Conservation (phyloP, 2,797 vertebrate genomes). For the Gallinago stenura region DNA sequence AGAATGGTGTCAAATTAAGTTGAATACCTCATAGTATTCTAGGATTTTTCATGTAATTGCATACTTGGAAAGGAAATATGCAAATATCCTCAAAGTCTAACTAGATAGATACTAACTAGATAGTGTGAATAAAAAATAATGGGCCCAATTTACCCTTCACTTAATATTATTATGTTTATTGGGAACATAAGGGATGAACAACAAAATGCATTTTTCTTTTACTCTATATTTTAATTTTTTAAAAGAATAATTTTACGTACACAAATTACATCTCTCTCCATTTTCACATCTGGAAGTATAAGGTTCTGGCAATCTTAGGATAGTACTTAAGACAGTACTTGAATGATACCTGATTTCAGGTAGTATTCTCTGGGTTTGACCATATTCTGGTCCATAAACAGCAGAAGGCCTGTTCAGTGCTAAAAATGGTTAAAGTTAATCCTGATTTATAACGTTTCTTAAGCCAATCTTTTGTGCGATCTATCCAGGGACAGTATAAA, state of each 20-base stretch:
- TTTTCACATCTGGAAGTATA: not conserved
- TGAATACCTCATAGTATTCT: not conserved
- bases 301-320: not conserved
- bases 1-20: not conserved
- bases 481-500: not conserved
- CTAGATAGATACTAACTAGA: not conserved
- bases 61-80: not conserved
- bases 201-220: not conserved
- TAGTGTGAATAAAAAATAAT: not conserved
- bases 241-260: not conserved
- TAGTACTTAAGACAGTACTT: not conserved
- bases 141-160: not conserved
- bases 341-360: not conserved
- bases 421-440: slow-evolving; percentile 8
- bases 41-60: not conserved
- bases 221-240: not conserved
- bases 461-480: not conserved
- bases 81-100: not conserved
- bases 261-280: not conserved
- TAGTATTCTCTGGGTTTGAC: not conserved
- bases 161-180: not conserved
- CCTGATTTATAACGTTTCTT: not conserved
- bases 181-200: not conserved
- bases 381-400: not conserved
- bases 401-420: not conserved